Percentiles rank a stretch among this genome's conserved stretches.
Conservation (phyloP, 2,888 invertebrate genomes). For the Cheilosia impressa region DNA sequence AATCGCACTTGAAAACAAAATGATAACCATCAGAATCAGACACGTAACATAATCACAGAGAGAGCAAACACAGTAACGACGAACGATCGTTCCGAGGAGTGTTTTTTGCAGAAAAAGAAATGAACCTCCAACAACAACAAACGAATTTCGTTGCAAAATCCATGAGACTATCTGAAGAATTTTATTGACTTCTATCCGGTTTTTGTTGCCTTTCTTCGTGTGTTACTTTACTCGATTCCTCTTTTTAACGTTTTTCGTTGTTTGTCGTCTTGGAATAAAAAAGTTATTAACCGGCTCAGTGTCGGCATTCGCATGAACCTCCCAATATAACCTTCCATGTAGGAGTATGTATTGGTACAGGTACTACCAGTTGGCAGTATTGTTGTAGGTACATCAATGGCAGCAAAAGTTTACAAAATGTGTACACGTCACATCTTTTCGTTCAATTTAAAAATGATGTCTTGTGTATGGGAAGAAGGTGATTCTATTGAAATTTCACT, state of each 20-base stretch:
- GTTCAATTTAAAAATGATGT: background rate
- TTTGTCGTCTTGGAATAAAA: conserved; percentile 9
- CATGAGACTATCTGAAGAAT: conserved; percentile 56
- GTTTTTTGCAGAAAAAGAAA: background rate
- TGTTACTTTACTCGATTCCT: conserved; percentile 24
- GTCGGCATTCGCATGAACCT: conserved; percentile 41
- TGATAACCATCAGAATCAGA: conserved; percentile 19
- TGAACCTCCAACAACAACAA: background rate
- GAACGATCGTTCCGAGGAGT: conserved; percentile 14
- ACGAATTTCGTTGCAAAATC: conserved; percentile 27
- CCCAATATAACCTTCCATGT: conserved; percentile 50
- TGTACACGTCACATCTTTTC: conserved; percentile 48
- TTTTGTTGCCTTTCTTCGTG: conserved; percentile 40
- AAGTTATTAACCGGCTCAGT: conserved; percentile 37
- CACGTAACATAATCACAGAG: background rate
- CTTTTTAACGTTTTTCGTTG: conserved; percentile 16
- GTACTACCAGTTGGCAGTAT: conserved; percentile 36
- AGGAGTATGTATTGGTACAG: conserved; percentile 53
- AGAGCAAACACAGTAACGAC: conserved; percentile 8
- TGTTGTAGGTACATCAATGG: background rate
- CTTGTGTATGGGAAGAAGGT: background rate
- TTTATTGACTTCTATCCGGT: conserved; percentile 68
- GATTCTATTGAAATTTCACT: conserved; percentile 14
- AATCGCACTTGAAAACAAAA: conserved; percentile 10
- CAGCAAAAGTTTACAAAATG: conserved; percentile 23